A percentile compares a stretch with the other conserved stretches of the same genome.
phyloP scores from a whole-genome alignment of 2,797 vertebrate species.

The Mormyrus hasselquistii region DNA sequence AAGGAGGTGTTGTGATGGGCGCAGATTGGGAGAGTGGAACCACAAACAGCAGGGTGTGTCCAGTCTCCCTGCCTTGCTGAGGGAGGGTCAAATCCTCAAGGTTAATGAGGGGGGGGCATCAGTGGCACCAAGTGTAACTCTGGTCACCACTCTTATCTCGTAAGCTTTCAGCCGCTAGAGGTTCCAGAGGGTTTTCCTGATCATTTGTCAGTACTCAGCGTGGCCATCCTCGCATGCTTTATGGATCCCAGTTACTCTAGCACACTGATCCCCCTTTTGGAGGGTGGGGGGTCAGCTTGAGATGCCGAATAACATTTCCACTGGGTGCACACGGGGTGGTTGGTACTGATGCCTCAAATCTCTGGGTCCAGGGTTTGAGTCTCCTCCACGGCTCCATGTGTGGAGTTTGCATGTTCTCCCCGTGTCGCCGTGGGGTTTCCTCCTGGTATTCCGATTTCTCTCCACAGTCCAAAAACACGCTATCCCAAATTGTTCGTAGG shows the following conservation, averaged over 20 bases:
- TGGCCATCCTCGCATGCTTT: neutral
- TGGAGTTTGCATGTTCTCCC: neutral
- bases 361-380: neutral
- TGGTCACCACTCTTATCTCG: neutral
- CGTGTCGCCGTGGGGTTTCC: neutral
- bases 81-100: conserved; percentile 56
- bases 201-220: neutral
- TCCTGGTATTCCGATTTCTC: neutral
- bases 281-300: neutral
- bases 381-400: neutral
- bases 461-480: neutral
- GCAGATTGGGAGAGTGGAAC: conserved; percentile 18
- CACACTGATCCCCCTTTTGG: neutral
- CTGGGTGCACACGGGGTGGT: neutral
- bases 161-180: neutral
- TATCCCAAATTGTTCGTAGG: neutral
- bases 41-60: conserved; percentile 41
- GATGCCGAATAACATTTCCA: neutral
- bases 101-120: conserved; percentile 51
- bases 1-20: conserved; percentile 39
- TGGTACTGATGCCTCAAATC: neutral
- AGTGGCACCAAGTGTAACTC: conserved; percentile 47
- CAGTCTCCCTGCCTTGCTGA: conserved; percentile 52
- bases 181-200: neutral
- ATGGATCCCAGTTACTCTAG: neutral